phyloP scores from a whole-genome alignment of 2,113 vertebrate species.

The Protomyctophum bolini region DNA sequence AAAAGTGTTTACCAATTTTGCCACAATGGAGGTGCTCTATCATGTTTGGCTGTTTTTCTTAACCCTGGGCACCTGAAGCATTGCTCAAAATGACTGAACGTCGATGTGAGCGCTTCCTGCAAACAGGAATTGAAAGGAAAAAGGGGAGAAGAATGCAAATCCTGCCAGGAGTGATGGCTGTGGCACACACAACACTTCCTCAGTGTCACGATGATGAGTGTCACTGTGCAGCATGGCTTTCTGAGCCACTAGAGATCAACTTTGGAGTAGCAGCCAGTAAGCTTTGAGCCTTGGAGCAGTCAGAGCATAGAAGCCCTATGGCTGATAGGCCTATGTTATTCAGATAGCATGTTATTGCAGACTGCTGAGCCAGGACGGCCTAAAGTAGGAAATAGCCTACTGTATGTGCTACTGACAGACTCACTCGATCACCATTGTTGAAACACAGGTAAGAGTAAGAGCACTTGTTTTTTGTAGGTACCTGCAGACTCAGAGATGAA shows the following conservation, averaged over 20 bases:
- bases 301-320: too few species aligned
- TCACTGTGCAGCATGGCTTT: not conserved
- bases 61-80: not conserved
- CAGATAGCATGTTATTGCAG: too few species aligned
- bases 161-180: not conserved
- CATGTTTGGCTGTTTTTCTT: not conserved
- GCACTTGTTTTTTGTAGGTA: too few species aligned
- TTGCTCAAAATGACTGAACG: not conserved
- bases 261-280: not conserved
- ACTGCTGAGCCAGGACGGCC: too few species aligned
- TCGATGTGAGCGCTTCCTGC: not conserved
- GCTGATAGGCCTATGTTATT: too few species aligned
- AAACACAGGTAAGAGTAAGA: too few species aligned
- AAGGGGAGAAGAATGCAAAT: not conserved
- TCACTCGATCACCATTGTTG: too few species aligned
- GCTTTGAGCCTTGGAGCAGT: too few species aligned
- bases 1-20: too few species aligned
- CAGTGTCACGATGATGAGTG: not conserved
- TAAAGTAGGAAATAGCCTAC: too few species aligned
- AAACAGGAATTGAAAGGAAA: not conserved
- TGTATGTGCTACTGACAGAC: too few species aligned
- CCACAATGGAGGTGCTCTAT: not conserved
- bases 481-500: too few species aligned
- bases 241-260: not conserved
- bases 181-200: not conserved